phyloP scores from a whole-genome alignment of 2,888 invertebrate genomes.

The Agrotis segetum region DNA sequence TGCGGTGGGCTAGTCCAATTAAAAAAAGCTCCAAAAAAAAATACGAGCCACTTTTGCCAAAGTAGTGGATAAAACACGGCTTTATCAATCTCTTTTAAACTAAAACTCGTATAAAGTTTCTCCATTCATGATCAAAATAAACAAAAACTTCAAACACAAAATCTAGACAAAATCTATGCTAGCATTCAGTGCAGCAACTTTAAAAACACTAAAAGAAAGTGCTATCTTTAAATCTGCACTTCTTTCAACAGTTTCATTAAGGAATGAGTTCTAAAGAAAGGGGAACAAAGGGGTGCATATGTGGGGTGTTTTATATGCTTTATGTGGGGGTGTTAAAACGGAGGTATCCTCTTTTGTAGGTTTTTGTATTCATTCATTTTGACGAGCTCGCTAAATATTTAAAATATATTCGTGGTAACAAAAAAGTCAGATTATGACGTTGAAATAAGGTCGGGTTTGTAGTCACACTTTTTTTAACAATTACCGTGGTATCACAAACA shows the following conservation, averaged over 20 bases:
- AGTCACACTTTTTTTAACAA: no score
- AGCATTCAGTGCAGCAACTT: constrained; percentile 19
- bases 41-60: background rate
- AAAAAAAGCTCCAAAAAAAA: no score
- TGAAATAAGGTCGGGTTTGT: no score
- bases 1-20: no score
- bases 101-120: background rate
- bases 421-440: no score
- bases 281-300: constrained; percentile 20
- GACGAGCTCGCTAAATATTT: background rate
- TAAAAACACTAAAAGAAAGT: constrained; percentile 49
- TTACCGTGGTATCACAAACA: no score
- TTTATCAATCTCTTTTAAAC: background rate
- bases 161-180: constrained; percentile 10
- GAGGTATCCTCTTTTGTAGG: constrained; percentile 9
- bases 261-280: constrained; percentile 50
- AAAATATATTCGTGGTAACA: no score
- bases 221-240: constrained; percentile 57
- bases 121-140: background rate
- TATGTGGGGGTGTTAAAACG: constrained; percentile 27
- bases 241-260: constrained; percentile 55
- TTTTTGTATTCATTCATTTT: constrained; percentile 23
- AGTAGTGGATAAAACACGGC: background rate
- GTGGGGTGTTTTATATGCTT: constrained; percentile 36
- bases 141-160: background rate